These are phyloP conservation scores for Tineola bisselliella DNA, from an alignment of 2,888 invertebrate genomes.

Conservation along the genomic window DNA sequence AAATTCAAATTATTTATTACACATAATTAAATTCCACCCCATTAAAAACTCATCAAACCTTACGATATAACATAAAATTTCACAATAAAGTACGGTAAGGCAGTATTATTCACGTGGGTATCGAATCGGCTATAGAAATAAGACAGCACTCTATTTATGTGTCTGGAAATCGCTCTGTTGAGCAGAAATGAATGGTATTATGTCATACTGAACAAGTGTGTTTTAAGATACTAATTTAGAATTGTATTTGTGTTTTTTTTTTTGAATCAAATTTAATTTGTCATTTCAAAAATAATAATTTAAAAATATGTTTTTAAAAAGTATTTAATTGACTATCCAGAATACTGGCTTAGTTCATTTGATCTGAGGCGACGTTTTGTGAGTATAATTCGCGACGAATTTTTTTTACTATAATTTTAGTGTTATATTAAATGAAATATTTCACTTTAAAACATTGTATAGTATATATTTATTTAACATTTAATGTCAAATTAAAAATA, in stretches of 20 bases:
- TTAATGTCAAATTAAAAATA: no score
- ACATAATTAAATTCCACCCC: conserved; percentile 17
- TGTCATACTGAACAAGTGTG: background rate
- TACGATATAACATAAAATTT: conserved; percentile 40
- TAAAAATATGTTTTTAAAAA: no score
- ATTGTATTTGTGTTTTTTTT: background rate
- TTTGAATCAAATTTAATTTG: background rate
- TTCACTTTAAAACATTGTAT: no score
- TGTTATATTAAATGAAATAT: no score
- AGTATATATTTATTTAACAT: no score
- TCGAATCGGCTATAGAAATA: conserved; percentile 19
- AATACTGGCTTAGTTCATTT: no score
- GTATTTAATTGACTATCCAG: no score
- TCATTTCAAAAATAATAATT: no score
- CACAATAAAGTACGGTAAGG: conserved; percentile 17
- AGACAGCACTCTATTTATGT: conserved; percentile 10
- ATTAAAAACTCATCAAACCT: conserved; percentile 36
- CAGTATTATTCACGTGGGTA: conserved; percentile 33
- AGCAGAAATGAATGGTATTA: background rate
- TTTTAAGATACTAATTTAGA: background rate
- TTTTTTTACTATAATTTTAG: no score
- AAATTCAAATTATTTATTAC: conserved; percentile 12
- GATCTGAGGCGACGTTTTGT: no score
- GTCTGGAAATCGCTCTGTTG: conserved; percentile 4
- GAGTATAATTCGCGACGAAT: no score